Evolutionary conservation across 1,140 invertebrate genomes (phyloP).

Genomic region (Drosophila kurseongensis): DNA sequence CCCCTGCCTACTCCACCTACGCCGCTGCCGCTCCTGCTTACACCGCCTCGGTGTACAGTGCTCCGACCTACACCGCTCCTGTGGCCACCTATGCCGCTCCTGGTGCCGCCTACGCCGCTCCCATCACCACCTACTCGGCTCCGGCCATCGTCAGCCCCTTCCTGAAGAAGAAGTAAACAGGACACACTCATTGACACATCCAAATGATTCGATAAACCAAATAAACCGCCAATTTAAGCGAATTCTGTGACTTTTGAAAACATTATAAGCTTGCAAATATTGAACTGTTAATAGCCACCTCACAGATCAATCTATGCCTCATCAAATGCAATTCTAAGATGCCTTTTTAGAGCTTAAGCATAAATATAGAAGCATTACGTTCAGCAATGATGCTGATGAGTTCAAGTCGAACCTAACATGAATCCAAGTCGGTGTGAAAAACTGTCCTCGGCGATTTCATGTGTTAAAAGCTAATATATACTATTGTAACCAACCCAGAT

Average conservation of each 20-base stretch:
- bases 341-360: too few species aligned
- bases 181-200: background rate
- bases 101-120: slow-evolving; percentile 37
- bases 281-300: too few species aligned
- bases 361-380: too few species aligned
- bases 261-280: too few species aligned
- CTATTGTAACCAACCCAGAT: too few species aligned
- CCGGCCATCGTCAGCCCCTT: slow-evolving; percentile 69
- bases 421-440: too few species aligned
- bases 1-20: slow-evolving; percentile 63
- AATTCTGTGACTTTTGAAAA: background rate
- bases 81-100: slow-evolving; percentile 46
- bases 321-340: too few species aligned
- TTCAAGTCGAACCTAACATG: too few species aligned
- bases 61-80: slow-evolving; percentile 55
- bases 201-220: slow-evolving; percentile 26
- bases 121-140: slow-evolving; percentile 57
- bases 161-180: slow-evolving; percentile 74
- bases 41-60: slow-evolving; percentile 55
- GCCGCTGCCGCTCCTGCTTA: slow-evolving; percentile 40
- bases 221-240: slow-evolving; percentile 45
- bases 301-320: too few species aligned
- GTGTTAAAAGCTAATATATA: too few species aligned
- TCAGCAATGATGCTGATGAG: too few species aligned
- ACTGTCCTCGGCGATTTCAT: too few species aligned